Base-by-base conservation (phyloP, 2,797 vertebrate species). In the Emys orbicularis region DNA sequence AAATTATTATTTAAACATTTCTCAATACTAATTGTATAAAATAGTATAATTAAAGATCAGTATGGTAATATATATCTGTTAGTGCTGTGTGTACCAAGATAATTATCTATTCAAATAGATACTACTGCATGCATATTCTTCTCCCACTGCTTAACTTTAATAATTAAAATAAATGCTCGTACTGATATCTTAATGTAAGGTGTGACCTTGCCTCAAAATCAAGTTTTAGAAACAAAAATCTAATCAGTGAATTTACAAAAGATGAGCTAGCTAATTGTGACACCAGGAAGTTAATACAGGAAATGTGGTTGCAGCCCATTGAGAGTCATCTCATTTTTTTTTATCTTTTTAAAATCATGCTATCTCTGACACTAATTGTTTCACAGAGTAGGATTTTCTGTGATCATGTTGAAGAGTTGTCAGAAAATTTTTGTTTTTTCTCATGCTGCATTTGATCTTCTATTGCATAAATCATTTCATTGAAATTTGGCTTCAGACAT, bases 221-320 rank as follows among this genome's bases (percentile, higher is more conserved):
- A 81, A 15, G 74, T 92, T 90, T 95, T 91, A 44, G 81, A 93
- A 93, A 13, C 15, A 86, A 41, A 44, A 44, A 84, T 81, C 9
- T 56, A 44, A 80, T 86, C 37, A 92, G 29, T 74, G 18, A 12
- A 50, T 88, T 86, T 56, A 52, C 94, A 81, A 93, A 95, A 90
- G 57, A 81, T 53, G 83, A 82, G 77, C 21, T 87, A 81, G 81
- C 65, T 89, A 59, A 29, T 93, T 59, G 27, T 86, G 82, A 65
- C 37, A 80, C 29, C 47, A 47, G 8, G 44, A 61, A 94, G 50
- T 84, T 79, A 92, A 29, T 10, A 72, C 4, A 53, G 44, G 59
- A 90, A 91, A 27, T 53, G 18, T 25, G 44, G 44, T 88, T 25
- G 1, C 13, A n/a, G 47, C 8, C 49, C 74, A 47, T 53, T 76